Percentiles rank a stretch among this genome's conserved stretches.
phyloP scores from a whole-genome alignment of 1,140 invertebrate species.

The Chymomyza costata region DNA sequence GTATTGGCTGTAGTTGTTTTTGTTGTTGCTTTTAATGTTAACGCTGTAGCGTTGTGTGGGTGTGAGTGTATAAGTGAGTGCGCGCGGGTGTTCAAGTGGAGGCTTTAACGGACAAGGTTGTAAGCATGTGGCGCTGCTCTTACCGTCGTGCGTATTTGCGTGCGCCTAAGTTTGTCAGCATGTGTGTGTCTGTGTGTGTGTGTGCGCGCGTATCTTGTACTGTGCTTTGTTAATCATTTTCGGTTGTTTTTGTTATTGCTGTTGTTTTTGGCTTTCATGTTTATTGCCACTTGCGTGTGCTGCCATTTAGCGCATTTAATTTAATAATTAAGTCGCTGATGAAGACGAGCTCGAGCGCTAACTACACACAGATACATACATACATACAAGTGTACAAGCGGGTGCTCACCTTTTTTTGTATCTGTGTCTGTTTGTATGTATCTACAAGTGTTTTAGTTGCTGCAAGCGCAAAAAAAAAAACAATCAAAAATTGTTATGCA shows the following conservation, averaged over 20 bases:
- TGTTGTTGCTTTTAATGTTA: background rate
- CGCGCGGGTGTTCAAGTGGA: constrained; percentile 5
- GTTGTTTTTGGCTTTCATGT: constrained; percentile 45
- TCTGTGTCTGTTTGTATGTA: background rate
- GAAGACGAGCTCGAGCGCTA: constrained; percentile 37
- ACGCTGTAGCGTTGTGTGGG: constrained; percentile 31
- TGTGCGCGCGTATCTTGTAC: constrained; percentile 17
- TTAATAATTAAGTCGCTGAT: constrained; percentile 70
- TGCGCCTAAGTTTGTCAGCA: too few species aligned
- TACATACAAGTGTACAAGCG: background rate
- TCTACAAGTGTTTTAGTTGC: background rate
- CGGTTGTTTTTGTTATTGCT: constrained; percentile 27
- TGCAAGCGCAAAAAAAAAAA: constrained; percentile 10
- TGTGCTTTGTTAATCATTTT: too few species aligned
- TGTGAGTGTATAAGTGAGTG: constrained; percentile 21
- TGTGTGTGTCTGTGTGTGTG: constrained; percentile 28
- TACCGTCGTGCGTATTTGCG: too few species aligned
- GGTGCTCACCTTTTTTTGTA: background rate
- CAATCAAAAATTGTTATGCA: constrained; percentile 32
- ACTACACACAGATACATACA: background rate
- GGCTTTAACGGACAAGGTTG: constrained; percentile 60
- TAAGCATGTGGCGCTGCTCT: constrained; percentile 56
- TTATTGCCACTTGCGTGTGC: constrained; percentile 69
- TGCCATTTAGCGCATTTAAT: constrained; percentile 72
- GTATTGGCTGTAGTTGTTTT: background rate